A percentile compares a stretch with the other conserved stretches of the same genome.
Evolutionary conservation across 92 coral and sea anemone species (phyloP).

Genomic region (Bergia puertoricense): DNA sequence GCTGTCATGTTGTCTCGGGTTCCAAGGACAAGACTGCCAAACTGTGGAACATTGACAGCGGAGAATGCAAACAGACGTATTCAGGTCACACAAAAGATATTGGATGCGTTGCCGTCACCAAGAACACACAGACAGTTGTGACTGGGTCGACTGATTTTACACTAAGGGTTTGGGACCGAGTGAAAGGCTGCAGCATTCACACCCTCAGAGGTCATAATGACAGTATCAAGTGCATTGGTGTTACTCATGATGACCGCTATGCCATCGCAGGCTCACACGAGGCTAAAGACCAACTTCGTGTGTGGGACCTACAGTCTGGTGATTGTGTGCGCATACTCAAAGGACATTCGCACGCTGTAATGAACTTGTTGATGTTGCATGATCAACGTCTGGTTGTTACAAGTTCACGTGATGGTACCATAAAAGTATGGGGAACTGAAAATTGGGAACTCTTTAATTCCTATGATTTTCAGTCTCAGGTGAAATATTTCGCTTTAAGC

Average conservation of each 20-base stretch:
- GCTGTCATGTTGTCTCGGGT: slow-evolving; percentile 60
- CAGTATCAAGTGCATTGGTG: slow-evolving; percentile 65
- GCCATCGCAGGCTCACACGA: slow-evolving; percentile 85
- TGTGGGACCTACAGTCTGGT: slow-evolving; percentile 73
- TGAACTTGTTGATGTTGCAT: slow-evolving; percentile 58
- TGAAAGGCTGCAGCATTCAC: slow-evolving; percentile 48
- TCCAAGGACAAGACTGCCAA: slow-evolving; percentile 78
- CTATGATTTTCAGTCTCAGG: slow-evolving; percentile 85
- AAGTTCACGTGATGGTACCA: slow-evolving; percentile 88
- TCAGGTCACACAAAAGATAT: slow-evolving; percentile 71
- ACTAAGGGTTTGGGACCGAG: slow-evolving; percentile 61
- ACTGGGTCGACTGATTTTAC: slow-evolving; percentile 84
- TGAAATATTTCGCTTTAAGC: slow-evolving; percentile 66
- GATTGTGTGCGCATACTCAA: slow-evolving; percentile 58
- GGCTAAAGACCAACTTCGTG: slow-evolving; percentile 72
- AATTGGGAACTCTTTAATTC: slow-evolving; percentile 63
- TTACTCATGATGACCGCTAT: slow-evolving; percentile 69
- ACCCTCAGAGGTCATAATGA: slow-evolving; percentile 66
- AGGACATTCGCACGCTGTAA: slow-evolving; percentile 83
- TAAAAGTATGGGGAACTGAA: slow-evolving; percentile 71
- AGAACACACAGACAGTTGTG: slow-evolving; percentile 49
- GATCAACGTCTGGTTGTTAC: slow-evolving; percentile 57
- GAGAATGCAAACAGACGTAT: slow-evolving; percentile 50
- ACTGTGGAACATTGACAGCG: slow-evolving; percentile 64
- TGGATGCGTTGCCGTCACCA: slow-evolving; percentile 68